phyloP scores from a whole-genome alignment of 2,797 vertebrate genomes.

The Tokudaia tokunoshimensis region DNA sequence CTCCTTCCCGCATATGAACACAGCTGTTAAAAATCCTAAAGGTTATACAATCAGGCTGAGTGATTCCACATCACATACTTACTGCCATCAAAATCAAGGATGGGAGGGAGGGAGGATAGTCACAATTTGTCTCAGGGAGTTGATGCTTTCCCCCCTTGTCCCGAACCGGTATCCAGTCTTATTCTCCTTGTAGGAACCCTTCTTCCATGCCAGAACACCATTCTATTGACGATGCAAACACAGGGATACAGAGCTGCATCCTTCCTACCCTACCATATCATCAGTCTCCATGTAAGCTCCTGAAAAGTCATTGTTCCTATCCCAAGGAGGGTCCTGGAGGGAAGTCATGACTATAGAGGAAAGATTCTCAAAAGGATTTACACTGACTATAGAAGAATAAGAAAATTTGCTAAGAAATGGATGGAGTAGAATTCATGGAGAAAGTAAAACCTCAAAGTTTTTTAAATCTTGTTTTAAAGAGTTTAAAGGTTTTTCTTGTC shows the following conservation, averaged over 20 bases:
- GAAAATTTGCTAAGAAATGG: not conserved
- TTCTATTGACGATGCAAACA: not conserved
- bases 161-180: not conserved
- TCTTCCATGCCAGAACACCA: not conserved
- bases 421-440: not conserved
- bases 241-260: not conserved
- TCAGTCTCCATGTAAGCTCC: not conserved
- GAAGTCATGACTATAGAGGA: not conserved
- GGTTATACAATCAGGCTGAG: slow-evolving; percentile 9
- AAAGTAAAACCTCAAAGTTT: slow-evolving; percentile 18
- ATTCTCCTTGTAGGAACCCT: not conserved
- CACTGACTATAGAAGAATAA: not conserved
- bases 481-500: not conserved
- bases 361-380: slow-evolving; percentile 12
- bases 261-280: not conserved
- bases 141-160: not conserved
- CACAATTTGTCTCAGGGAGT: slow-evolving; percentile 48
- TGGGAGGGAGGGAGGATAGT: not conserved
- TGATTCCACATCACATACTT: not conserved
- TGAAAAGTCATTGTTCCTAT: slow-evolving; percentile 26
- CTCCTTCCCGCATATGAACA: not conserved
- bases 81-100: slow-evolving; percentile 39
- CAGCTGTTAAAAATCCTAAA: slow-evolving; percentile 25
- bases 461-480: not conserved
- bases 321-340: not conserved